Base-by-base conservation (phyloP, 2,888 invertebrate genomes). In the Spialia ferax region DNA sequence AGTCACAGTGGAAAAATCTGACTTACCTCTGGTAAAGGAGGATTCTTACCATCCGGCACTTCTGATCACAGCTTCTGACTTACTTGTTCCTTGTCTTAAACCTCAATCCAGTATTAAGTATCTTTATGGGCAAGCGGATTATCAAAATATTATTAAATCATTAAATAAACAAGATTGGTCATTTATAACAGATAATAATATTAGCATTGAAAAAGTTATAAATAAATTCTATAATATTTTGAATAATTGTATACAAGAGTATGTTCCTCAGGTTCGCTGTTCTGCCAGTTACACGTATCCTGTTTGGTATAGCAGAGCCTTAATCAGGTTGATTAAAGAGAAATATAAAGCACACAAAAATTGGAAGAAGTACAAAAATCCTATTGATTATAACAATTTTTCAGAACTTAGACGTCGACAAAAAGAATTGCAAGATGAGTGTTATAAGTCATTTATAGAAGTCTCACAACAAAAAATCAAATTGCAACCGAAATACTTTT, bases 361-460 rank as follows among this genome's bases (percentile, higher is more conserved):
- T 42, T 42, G 42, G 42, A 42, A 15, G 15, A 42, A 42, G 42
- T 42, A 42, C 7, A 42, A 42, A 6, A 42, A 42, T 42, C 42
- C 42, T 15, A 42, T 5, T 42, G 42, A 42, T n/a, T 42, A 42
- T 42, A 5, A 2, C 1, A 1, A 42, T 42, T 42, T 6, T 11
- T 42, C 42, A 42, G n/a, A 42, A 5, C n/a, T 42, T n/a, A 42
- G 42, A 42, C 42, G 42, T 6, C 42, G 42, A 42, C 42, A 42
- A 42, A 42, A 42, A n/a, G n/a, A 2, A 11, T 7, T 42, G 0
- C 42, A 42, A 0, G 15, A 4, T 6, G 6, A 42, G 6, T 42
- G 42, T 42, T 42, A 42, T 15, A 42, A 42, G 5, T 42, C n/a
- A 42, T 42, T 42, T 42, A 42, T 42, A 42, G n/a, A n/a, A 15